Evolutionary conservation across 2,888 invertebrate genomes (phyloP), one percentile per base, ranked within the genome.

Genomic region (Stenolophus ochropezus): DNA sequence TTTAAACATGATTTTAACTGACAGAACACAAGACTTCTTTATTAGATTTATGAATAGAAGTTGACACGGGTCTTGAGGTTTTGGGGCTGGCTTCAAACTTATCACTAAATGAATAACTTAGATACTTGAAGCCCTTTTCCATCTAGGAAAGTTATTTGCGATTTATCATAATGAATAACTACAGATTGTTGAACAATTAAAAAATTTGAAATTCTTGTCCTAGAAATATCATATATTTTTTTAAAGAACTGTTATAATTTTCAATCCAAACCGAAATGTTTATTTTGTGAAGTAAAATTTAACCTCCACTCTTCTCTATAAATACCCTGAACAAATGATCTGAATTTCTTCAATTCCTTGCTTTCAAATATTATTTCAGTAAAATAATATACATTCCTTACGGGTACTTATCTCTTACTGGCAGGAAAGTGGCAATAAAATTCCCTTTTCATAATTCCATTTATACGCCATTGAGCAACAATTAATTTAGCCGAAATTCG

Each of bases 391-490:
- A 69, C 65, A 69, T 69, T 69, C 65, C 65, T 69, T 69, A 18
- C 18, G 16, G 33, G 18, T 69, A 69, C 65, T 69, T 69, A 69
- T 69, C 65, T 69, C 14, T 18, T 18, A 69, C 65, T 33, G 65
- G 49, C 73, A 73, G 21, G 49, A 49, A 49, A 73, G 47, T 49
- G 23, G 73, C 49, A 73, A 73, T 69, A 69, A 69, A 69, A 69
- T 42, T 23, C 23, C 20, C 73, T 6, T 73, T 47, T 14, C 23
- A 73, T 73, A 73, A 73, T 49, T 73, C 11, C 65, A 69, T 73
- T 73, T 49, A 73, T 73, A 23, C 21, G 11, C 73, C 73, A 73
- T 73, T 73, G 73, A 73, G 73, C 73, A 73, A 73, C 73, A 73
- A 73, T 73, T 73, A 73, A 73, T 73, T 73, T 49, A 42, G 23